A percentile compares a stretch with the other conserved stretches of the same genome.
phyloP scores from a whole-genome alignment of 2,113 vertebrate genomes.

The Emydocephalus ijimae region DNA sequence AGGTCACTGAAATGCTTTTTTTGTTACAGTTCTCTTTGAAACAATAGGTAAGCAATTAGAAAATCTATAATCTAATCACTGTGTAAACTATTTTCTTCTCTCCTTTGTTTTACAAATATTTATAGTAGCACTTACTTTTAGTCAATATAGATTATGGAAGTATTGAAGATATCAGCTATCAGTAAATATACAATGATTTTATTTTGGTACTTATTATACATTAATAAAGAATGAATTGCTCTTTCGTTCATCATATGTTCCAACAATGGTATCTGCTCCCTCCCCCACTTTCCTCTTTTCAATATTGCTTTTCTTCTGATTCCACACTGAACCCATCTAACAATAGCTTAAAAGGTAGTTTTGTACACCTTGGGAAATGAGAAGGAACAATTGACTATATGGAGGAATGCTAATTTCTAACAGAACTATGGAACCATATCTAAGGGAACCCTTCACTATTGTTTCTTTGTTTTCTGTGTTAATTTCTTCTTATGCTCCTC shows the following conservation, averaged over 20 bases:
- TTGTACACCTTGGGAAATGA: background rate
- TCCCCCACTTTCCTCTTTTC: background rate
- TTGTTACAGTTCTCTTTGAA: background rate
- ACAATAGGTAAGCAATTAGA: background rate
- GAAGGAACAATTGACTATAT: background rate
- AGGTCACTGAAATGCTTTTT: background rate
- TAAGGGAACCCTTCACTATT: background rate
- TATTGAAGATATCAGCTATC: background rate
- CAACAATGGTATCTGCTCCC: background rate
- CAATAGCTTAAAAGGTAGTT: background rate
- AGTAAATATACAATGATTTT: background rate
- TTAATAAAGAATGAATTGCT: background rate
- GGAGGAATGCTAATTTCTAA: background rate
- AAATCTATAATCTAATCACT: background rate
- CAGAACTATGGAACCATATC: background rate
- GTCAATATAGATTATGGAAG: background rate
- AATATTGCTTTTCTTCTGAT: background rate
- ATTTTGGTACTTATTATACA: background rate
- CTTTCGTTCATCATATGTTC: background rate
- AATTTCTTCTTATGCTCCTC: background rate
- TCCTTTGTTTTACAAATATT: background rate
- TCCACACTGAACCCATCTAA: background rate
- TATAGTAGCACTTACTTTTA: background rate
- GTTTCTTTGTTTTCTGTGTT: background rate
- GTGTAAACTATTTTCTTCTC: background rate